phyloP scores from a whole-genome alignment of 2,888 invertebrate genomes.

The Aspidapion aeneum region DNA sequence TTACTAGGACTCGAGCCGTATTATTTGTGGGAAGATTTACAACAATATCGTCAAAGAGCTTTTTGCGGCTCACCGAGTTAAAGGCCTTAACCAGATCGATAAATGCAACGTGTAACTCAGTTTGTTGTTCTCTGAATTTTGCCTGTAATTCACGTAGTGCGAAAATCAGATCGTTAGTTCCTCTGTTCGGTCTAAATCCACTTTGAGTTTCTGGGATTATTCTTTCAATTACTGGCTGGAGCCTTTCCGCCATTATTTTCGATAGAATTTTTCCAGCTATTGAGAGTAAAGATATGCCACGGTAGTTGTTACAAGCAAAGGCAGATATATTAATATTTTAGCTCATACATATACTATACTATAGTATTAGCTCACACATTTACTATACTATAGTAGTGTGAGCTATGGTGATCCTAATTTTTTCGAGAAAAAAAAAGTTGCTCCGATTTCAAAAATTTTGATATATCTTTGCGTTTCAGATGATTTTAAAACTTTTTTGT shows the following conservation, averaged over 20 bases:
- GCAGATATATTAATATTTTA: too few relatives aligned
- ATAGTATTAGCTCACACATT: too few relatives aligned
- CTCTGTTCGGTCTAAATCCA: background rate
- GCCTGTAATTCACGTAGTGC: background rate
- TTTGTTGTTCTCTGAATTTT: background rate
- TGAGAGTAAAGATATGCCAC: background rate
- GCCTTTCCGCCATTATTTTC: background rate
- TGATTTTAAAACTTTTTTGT: too few relatives aligned
- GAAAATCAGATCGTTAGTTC: background rate
- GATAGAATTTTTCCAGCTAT: background rate
- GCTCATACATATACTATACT: too few relatives aligned
- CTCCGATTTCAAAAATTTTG: too few relatives aligned
- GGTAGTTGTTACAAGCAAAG: background rate
- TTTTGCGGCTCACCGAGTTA: background rate
- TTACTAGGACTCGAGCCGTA: background rate
- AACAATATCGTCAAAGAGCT: background rate
- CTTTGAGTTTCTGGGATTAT: background rate
- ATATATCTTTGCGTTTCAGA: too few relatives aligned
- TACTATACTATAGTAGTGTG: too few relatives aligned
- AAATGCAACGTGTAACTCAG: background rate
- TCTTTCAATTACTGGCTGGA: too few relatives aligned
- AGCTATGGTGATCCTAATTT: too few relatives aligned
- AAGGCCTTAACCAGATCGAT: slow-evolving; percentile 2
- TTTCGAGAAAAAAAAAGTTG: too few relatives aligned
- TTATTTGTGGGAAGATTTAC: background rate